Evolutionary conservation across 2,797 vertebrate species (phyloP).

Genomic region (Anisognathus igniventris): DNA sequence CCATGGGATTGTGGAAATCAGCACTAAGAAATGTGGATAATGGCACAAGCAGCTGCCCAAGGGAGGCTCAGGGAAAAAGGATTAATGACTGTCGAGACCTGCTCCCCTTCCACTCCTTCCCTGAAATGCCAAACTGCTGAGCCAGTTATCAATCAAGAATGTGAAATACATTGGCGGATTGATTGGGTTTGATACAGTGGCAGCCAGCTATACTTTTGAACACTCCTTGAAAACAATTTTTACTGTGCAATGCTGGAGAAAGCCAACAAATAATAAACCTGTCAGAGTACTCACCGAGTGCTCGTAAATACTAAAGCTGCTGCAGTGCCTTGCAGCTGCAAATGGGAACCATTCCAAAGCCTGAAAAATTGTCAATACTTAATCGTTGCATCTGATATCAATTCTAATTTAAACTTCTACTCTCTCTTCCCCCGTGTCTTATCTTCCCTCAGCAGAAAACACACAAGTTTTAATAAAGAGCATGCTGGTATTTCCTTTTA

Average conservation of each 20-base stretch:
- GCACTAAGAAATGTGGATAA: constrained; percentile 59
- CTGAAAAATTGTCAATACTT: constrained; percentile 62
- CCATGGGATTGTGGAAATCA: constrained; percentile 44
- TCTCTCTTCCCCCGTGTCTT: neutral
- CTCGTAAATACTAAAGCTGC: constrained; percentile 72
- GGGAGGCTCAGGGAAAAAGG: constrained; percentile 50
- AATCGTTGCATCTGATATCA: constrained; percentile 64
- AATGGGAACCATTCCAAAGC: constrained; percentile 47
- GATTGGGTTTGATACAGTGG: constrained; percentile 70
- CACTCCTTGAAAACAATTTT: constrained; percentile 77
- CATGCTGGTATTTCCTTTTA: neutral
- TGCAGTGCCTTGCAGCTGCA: constrained; percentile 50
- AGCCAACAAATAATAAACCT: constrained; percentile 82
- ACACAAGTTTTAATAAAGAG: neutral
- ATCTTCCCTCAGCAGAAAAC: constrained; percentile 28
- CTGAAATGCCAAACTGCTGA: constrained; percentile 62
- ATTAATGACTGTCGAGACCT: constrained; percentile 66
- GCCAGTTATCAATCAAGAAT: constrained; percentile 74
- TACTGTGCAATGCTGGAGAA: constrained; percentile 76
- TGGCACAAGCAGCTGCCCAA: constrained; percentile 28
- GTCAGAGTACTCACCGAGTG: constrained; percentile 67
- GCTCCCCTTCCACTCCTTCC: constrained; percentile 52
- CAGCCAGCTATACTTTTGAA: constrained; percentile 71
- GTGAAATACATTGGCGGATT: constrained; percentile 68
- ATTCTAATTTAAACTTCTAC: constrained; percentile 41